Base-by-base conservation (phyloP, 2,113 vertebrate genomes). In the Boulengeromyrus knoepffleri region DNA sequence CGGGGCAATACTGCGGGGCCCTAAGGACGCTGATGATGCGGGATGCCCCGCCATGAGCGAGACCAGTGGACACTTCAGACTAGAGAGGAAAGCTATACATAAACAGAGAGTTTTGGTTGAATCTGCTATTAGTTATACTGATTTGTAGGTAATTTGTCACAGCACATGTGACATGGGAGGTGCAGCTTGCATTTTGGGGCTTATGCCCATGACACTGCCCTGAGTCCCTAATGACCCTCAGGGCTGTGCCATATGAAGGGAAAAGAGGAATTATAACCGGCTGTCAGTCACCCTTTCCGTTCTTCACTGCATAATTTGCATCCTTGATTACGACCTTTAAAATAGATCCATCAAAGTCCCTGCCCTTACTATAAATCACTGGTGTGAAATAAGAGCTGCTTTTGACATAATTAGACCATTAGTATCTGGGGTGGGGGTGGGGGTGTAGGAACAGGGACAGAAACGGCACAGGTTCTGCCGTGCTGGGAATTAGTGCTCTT, bases 391-490 rank as follows among this genome's bases (percentile, higher is more conserved):
- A 36, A 80, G 74, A 80, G 74, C 31, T 80, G 74, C 31, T 80
- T 80, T 17, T 36, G n/a, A 80, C 74, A 80, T 80, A 80, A 80
- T 80, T 80, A 80, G 74, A 80, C 74, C 74, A 80, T 80, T 80
- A 42, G 15, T 80, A 80, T 80, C 15, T 42, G 15, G 74, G 66
- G 12, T 27, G 10, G 27, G 13, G 13, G 70, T 17, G 74, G 31
- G 74, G 13, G 74, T 80, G 6, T 7, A 36, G 74, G 74, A 80
- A 77, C 31, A 0, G 66, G 66, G 66, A 31, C 27, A 8, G 66
- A 36, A 74, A 77, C 1, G 12, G 70, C 70, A 77, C 31, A 1
- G 12, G 21, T 80, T 80, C 70, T 17, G 31, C 12, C 0, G 1
- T 27, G 84, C 19, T 27, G 3, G 19, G 84, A 47, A 17, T 27